phyloP scores from a whole-genome alignment of 2,797 vertebrate genomes.

The Sternotherus odoratus region DNA sequence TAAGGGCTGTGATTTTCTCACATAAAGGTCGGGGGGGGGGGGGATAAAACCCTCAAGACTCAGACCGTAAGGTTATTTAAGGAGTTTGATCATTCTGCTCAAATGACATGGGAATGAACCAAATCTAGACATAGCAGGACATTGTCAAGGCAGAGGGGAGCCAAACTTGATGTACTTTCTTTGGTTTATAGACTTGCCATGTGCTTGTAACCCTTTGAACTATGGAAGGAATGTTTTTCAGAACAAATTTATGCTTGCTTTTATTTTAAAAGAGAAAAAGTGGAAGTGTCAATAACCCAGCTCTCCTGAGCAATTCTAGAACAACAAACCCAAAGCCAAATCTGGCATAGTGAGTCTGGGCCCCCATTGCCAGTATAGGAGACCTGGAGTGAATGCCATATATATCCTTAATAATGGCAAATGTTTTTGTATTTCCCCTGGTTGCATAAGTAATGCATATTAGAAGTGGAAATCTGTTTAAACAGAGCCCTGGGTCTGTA shows the following conservation, averaged over 20 bases:
- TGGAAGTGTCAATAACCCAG: background rate
- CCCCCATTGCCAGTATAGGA: background rate
- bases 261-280: constrained; percentile 8
- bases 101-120: constrained; percentile 46
- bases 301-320: background rate
- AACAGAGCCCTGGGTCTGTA: constrained; percentile 36
- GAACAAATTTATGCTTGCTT: background rate
- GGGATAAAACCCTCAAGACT: constrained; percentile 56
- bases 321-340: background rate
- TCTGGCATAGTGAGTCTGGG: background rate
- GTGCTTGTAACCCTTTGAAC: background rate
- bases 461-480: constrained; percentile 31
- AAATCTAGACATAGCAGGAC: constrained; percentile 43
- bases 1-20: constrained; percentile 73
- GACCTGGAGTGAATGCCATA: background rate
- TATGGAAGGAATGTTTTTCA: background rate
- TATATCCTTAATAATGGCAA: background rate
- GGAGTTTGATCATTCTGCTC: constrained; percentile 38
- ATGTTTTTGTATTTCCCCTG: background rate
- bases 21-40: constrained; percentile 1
- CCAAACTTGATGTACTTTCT: background rate
- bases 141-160: background rate
- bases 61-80: constrained; percentile 42
- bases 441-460: constrained; percentile 6
- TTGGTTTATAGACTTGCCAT: background rate